Percentiles rank a stretch among this genome's conserved stretches.
Evolutionary conservation across 2,113 vertebrate genomes (phyloP).

Genomic region (Tychaedon coryphoeus): DNA sequence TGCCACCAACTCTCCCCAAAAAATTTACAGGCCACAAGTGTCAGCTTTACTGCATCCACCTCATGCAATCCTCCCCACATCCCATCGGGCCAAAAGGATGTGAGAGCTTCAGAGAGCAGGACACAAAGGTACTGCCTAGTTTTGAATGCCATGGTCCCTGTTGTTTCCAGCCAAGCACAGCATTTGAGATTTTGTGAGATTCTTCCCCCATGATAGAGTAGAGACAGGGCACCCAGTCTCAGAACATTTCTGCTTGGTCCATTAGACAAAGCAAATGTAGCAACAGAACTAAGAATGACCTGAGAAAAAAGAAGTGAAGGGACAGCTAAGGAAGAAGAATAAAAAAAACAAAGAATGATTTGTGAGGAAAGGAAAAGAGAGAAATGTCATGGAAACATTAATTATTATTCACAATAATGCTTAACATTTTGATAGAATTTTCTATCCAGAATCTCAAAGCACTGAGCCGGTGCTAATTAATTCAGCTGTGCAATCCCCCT

Average conservation of each 20-base stretch:
- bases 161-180: background rate
- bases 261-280: background rate
- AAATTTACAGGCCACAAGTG: slow-evolving; percentile 32
- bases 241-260: background rate
- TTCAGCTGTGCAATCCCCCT: background rate
- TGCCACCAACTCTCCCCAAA: background rate
- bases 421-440: slow-evolving; percentile 31
- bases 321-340: background rate
- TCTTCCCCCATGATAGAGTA: background rate
- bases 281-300: background rate
- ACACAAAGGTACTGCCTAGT: background rate
- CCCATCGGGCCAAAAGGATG: background rate
- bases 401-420: slow-evolving; percentile 41
- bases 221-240: background rate
- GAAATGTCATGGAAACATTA: background rate
- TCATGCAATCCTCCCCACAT: slow-evolving; percentile 1
- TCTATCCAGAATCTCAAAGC: slow-evolving; percentile 48
- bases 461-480: slow-evolving; percentile 24
- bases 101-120: background rate
- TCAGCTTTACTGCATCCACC: slow-evolving; percentile 9
- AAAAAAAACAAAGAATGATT: background rate
- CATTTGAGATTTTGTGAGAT: background rate
- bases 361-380: background rate
- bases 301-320: background rate
- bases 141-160: background rate